Evolutionary conservation across 2,888 invertebrate species (phyloP).

Genomic region (Ceramica pisi): DNA sequence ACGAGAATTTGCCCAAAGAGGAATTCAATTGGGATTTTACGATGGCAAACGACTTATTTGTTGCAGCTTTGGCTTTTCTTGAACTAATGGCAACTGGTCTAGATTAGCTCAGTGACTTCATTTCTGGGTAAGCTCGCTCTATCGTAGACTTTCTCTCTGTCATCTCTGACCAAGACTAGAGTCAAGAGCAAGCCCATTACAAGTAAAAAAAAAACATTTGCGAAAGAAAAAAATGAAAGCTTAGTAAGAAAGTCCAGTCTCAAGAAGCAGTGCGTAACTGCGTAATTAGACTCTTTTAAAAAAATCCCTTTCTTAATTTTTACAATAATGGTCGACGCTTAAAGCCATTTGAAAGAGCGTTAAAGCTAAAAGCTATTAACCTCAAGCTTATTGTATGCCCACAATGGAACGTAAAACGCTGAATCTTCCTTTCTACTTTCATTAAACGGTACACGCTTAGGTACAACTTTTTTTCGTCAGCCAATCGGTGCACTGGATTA

Average conservation of each 20-base stretch:
- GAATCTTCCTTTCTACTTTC: slow-evolving; percentile 33
- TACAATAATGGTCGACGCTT: background rate
- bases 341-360: slow-evolving; percentile 15
- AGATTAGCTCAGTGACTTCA: background rate
- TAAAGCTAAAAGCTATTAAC: slow-evolving; percentile 30
- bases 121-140: too few species aligned
- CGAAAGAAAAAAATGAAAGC: background rate
- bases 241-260: background rate
- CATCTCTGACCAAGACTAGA: too few species aligned
- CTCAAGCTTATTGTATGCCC: slow-evolving; percentile 17
- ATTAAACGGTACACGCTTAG: slow-evolving; percentile 29
- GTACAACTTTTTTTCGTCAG: background rate
- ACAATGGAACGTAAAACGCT: slow-evolving; percentile 39
- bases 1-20: background rate
- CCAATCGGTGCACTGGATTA: slow-evolving; percentile 3
- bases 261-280: background rate
- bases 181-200: too few species aligned
- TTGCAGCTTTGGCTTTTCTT: background rate
- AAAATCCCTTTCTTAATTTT: background rate
- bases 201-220: too few species aligned
- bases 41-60: background rate
- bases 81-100: background rate
- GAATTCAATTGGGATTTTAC: background rate
- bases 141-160: too few species aligned
- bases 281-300: background rate